These are phyloP conservation scores for Ceratitis capitata DNA, from an alignment of 1,140 invertebrate genomes.

Conservation along the genomic window DNA sequence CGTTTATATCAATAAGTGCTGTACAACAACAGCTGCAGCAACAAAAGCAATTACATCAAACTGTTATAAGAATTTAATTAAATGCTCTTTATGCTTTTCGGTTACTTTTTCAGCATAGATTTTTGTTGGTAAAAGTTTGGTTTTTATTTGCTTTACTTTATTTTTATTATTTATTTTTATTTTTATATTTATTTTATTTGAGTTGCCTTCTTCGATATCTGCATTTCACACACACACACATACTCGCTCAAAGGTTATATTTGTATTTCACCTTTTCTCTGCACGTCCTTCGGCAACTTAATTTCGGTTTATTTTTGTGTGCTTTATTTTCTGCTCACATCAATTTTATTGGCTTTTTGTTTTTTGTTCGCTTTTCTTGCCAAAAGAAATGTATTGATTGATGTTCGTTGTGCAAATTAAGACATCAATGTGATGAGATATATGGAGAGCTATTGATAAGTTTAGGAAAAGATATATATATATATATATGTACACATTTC, in stretches of 20 bases:
- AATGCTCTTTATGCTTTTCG: not conserved
- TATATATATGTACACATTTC: not conserved
- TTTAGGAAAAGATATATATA: not conserved
- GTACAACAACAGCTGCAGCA: no score
- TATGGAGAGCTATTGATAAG: not conserved
- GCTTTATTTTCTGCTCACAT: no score
- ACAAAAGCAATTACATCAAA: no score
- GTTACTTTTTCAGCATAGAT: not conserved
- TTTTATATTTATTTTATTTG: not conserved
- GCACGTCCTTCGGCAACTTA: not conserved
- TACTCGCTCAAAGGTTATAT: not conserved
- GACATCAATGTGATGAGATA: not conserved
- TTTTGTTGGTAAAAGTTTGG: not conserved
- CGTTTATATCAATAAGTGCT: not conserved
- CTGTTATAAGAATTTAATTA: conserved; percentile 33
- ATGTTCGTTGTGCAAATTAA: not conserved
- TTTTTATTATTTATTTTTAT: not conserved
- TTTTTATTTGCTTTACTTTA: not conserved
- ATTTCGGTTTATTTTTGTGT: no score
- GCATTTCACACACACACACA: not conserved
- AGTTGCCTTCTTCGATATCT: not conserved
- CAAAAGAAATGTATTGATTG: not conserved
- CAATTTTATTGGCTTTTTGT: not conserved
- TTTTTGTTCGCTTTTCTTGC: not conserved
- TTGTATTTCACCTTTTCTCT: not conserved